phyloP scores from a whole-genome alignment of 2,888 invertebrate species.

The Clistopyga incitator region DNA sequence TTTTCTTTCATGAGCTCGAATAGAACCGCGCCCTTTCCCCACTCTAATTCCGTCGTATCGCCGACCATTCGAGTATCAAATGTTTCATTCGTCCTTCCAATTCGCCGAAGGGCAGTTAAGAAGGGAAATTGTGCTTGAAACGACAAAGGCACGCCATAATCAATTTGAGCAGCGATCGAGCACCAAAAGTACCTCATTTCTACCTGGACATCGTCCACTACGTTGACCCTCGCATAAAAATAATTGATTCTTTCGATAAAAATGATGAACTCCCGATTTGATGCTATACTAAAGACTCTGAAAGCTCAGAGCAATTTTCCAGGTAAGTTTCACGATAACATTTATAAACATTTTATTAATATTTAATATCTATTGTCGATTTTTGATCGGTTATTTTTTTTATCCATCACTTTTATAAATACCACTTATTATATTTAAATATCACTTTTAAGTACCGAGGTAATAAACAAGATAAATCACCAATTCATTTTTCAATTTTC shows the following conservation, averaged over 20 bases:
- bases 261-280: constrained; percentile 40
- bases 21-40: not conserved
- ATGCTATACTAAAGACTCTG: constrained; percentile 31
- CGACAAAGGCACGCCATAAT: not conserved
- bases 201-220: not conserved
- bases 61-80: not conserved
- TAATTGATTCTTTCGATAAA: not conserved
- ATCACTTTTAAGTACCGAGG: no score
- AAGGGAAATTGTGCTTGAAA: not conserved
- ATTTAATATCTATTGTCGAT: no score
- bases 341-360: no score
- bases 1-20: not conserved
- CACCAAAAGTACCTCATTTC: not conserved
- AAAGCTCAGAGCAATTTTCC: not conserved
- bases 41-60: not conserved
- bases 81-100: not conserved
- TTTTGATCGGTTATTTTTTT: no score
- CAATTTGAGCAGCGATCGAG: not conserved
- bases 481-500: no score
- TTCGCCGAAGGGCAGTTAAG: not conserved
- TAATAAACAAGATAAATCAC: no score
- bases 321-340: constrained; percentile 27
- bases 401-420: no score
- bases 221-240: not conserved
- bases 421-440: no score